Evolutionary conservation across 2,797 vertebrate genomes (phyloP).

Genomic region (Falco cherrug): DNA sequence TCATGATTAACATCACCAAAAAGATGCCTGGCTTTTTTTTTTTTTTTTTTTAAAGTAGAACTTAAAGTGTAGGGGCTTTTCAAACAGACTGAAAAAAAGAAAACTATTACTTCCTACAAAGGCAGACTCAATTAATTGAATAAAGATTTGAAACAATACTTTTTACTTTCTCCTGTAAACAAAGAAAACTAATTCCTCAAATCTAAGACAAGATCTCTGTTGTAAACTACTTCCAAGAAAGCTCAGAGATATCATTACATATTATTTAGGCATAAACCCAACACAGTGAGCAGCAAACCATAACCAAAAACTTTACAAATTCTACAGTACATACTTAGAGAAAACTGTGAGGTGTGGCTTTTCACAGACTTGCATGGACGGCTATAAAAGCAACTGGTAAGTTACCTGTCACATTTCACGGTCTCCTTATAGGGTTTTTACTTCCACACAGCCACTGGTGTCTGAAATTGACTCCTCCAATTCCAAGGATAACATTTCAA

Average conservation of each 20-base stretch:
- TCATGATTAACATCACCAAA: not conserved
- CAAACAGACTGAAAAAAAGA: not conserved
- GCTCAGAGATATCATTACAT: not conserved
- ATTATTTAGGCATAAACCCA: not conserved
- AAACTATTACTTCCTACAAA: not conserved
- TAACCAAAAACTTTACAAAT: not conserved
- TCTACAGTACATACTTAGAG: not conserved
- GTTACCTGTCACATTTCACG: not conserved
- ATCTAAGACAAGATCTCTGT: not conserved
- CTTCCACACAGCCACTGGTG: not conserved
- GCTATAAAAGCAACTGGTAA: not conserved
- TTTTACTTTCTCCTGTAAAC: not conserved
- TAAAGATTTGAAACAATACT: not conserved
- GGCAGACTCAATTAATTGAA: not conserved
- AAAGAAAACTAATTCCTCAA: not conserved
- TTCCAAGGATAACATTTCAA: not conserved
- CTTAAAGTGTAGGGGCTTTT: not conserved
- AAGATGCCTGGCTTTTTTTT: not conserved
- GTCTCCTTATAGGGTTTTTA: not conserved
- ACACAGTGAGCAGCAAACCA: not conserved
- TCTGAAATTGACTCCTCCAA: not conserved
- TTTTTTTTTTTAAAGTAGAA: not conserved
- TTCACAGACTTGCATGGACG: not conserved
- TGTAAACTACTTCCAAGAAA: not conserved
- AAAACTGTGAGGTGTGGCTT: not conserved